phyloP scores from a whole-genome alignment of 1,140 invertebrate species.

The Chelonus insularis region DNA sequence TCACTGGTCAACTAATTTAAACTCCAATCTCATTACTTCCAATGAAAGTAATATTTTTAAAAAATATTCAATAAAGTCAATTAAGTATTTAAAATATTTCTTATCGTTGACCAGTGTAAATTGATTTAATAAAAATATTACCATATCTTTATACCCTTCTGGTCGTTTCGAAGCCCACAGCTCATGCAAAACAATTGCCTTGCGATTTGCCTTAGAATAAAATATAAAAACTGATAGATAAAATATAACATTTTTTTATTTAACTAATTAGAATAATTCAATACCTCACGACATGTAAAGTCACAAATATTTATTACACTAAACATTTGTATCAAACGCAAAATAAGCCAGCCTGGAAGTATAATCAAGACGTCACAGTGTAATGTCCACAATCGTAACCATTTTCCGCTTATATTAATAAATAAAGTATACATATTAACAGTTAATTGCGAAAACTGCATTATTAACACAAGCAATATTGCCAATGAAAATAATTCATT shows the following conservation, averaged over 20 bases:
- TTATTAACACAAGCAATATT: neutral
- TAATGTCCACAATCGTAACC: too few relatives aligned
- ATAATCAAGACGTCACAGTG: neutral
- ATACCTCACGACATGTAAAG: slow-evolving; percentile 9
- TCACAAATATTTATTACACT: slow-evolving; percentile 6
- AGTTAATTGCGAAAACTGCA: slow-evolving; percentile 9
- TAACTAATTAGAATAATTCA: neutral
- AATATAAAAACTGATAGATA: neutral
- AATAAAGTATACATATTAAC: slow-evolving; percentile 10
- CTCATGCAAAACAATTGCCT: slow-evolving; percentile 5
- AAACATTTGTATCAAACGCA: slow-evolving; percentile 12
- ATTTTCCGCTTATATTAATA: too few relatives aligned
- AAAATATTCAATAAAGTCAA: too few relatives aligned
- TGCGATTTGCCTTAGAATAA: slow-evolving; percentile 8
- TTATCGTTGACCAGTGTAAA: too few relatives aligned
- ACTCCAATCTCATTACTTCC: too few relatives aligned
- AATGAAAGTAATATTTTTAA: too few relatives aligned
- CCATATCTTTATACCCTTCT: slow-evolving; percentile 2
- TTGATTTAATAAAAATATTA: too few relatives aligned
- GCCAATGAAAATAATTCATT: slow-evolving; percentile 10
- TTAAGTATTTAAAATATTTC: too few relatives aligned
- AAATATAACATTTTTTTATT: neutral
- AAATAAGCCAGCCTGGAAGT: neutral
- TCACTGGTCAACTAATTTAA: too few relatives aligned
- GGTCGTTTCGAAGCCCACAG: neutral